Evolutionary conservation across 1,140 invertebrate genomes (phyloP).

Genomic region (Drosophila varians): DNA sequence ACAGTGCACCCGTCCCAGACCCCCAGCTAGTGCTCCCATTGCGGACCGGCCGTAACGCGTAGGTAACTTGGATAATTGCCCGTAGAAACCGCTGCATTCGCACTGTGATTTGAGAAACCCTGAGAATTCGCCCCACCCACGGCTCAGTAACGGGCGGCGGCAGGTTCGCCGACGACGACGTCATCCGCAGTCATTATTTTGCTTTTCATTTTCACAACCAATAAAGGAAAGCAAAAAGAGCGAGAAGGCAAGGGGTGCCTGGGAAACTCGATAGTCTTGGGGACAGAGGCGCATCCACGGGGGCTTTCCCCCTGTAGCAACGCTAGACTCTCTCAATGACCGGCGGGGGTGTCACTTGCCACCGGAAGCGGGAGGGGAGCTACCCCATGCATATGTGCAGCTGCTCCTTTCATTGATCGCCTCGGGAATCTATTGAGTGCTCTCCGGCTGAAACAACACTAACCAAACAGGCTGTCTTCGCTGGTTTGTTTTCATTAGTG

Average conservation of each 20-base stretch:
- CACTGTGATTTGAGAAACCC: slow-evolving; percentile 47
- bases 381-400: background rate
- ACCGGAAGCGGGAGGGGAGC: background rate
- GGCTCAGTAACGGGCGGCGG: background rate
- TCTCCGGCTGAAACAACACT: background rate
- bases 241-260: background rate
- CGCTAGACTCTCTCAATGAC: slow-evolving; percentile 15
- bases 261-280: slow-evolving; percentile 39
- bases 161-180: slow-evolving; percentile 48
- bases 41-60: slow-evolving; percentile 36
- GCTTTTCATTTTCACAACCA: slow-evolving; percentile 65
- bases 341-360: background rate
- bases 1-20: slow-evolving; percentile 23
- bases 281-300: background rate
- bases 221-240: background rate
- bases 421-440: background rate
- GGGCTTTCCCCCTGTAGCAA: background rate
- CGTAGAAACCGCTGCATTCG: slow-evolving; percentile 23
- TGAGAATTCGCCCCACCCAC: slow-evolving; percentile 31
- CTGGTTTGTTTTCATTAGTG: slow-evolving; percentile 64
- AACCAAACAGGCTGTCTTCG: slow-evolving; percentile 6
- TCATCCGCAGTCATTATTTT: slow-evolving; percentile 62
- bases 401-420: slow-evolving; percentile 4
- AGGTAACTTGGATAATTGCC: slow-evolving; percentile 63
- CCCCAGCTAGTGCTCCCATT: slow-evolving; percentile 36